Base-by-base conservation (phyloP, 2,888 invertebrate species). In the Hydrotaea diabolus region DNA sequence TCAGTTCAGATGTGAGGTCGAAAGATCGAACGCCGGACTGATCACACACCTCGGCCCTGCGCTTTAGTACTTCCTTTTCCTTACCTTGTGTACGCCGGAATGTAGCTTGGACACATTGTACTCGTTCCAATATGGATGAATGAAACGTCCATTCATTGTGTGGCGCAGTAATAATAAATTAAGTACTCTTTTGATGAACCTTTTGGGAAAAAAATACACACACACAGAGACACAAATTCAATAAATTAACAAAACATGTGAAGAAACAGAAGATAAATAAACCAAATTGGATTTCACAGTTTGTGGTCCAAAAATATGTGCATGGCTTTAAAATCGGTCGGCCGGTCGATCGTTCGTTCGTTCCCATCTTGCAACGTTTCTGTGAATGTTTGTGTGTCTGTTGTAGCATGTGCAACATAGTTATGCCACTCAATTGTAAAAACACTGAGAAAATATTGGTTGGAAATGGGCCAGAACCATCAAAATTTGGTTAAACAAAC, bases 231-330 rank as follows among this genome's bases (percentile, higher is more conserved):
- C 59, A 64, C 71, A 84, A 75, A 84, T 84, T 77, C 77, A 84
- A 84, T 84, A 84, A 84, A 84, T 84, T 84, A 81, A 81, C 57
- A 76, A 81, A 84, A 84, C 75, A 84, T 80, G 77, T 77, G 80
- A 64, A 75, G 71, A 75, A 83, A 80, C 77, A 71, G 74, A 77
- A 80, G 49, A 77, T 77, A 77, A 80, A 80, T 76, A 81, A 80
- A 80, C 75, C 79, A 87, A 87, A 87, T 87, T 87, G 83, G 77
- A 85, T 87, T 86, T 87, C 87, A 86, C 87, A 86, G 87, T 85
- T 86, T 85, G 87, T 80, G 87, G 87, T 87, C 87, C 64, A 49
- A 82, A 74, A 74, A 82, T 64, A 46, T 80, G 15, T 55, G 71
- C 77, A 80, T 77, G 80, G 71, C 76, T 83, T 74, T 71, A 49